Conservation (phyloP, 2,888 invertebrate genomes). For the Anoncus sp. region DNA sequence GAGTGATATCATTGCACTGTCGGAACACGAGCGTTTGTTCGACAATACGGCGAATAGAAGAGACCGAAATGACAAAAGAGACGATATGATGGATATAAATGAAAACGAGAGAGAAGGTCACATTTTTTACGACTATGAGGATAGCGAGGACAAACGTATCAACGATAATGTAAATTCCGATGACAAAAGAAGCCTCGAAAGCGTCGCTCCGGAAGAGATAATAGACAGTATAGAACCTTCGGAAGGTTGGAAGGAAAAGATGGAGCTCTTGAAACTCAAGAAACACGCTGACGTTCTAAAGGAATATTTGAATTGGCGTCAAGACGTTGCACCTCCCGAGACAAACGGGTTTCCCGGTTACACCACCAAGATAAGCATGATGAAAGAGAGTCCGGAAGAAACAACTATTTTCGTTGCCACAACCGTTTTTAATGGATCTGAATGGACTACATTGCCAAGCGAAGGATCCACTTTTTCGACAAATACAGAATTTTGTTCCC, state of each 20-base stretch:
- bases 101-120: slow-evolving; percentile 2
- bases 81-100: slow-evolving; percentile 9
- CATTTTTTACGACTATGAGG: slow-evolving; percentile 56
- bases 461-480: slow-evolving; percentile 9
- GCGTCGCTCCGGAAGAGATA: not conserved
- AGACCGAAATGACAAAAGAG: slow-evolving; percentile 22
- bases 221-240: slow-evolving; percentile 41
- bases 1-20: slow-evolving; percentile 30
- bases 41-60: not conserved
- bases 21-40: not conserved
- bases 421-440: not conserved
- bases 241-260: slow-evolving; percentile 64
- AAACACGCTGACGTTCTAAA: slow-evolving; percentile 67
- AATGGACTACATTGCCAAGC: not conserved
- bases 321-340: slow-evolving; percentile 48
- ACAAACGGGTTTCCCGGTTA: slow-evolving; percentile 32
- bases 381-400: slow-evolving; percentile 7
- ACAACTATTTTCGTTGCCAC: not conserved
- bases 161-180: slow-evolving; percentile 9
- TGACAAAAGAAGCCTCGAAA: slow-evolving; percentile 30
- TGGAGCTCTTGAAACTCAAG: slow-evolving; percentile 67
- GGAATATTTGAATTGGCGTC: slow-evolving; percentile 67
- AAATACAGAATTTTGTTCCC: not conserved
- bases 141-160: slow-evolving; percentile 1
- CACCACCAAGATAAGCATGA: slow-evolving; percentile 50